Evolutionary conservation across 2,888 invertebrate genomes (phyloP).

Genomic region (Ctena decussata): DNA sequence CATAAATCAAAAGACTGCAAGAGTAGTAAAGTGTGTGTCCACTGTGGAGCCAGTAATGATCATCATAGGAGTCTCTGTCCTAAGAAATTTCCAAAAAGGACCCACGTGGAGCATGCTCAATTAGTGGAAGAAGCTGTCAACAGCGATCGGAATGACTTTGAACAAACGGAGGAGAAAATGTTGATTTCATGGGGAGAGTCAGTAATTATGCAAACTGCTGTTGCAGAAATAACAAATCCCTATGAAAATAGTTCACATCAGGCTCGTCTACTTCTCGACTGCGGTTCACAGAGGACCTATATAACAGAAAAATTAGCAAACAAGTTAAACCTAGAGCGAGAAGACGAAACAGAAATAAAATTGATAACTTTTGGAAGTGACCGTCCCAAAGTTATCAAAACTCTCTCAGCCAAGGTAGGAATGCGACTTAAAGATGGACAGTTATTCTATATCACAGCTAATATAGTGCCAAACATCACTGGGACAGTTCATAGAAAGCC

Average conservation of each 20-base stretch:
- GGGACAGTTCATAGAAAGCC: not conserved
- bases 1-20: conserved; percentile 17
- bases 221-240: conserved; percentile 23
- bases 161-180: conserved; percentile 10
- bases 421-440: not conserved
- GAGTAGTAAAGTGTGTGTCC: conserved; percentile 34
- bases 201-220: conserved; percentile 41
- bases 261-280: not conserved
- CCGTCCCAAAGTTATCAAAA: not conserved
- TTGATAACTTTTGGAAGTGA: not conserved
- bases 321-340: too few relatives aligned
- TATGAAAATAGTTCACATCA: not conserved
- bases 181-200: conserved; percentile 25
- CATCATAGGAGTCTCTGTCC: conserved; percentile 41
- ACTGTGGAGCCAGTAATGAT: conserved; percentile 16
- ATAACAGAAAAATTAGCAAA: not conserved
- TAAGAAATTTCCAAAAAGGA: conserved; percentile 14
- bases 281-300: conserved; percentile 6
- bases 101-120: not conserved
- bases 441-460: not conserved
- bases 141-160: not conserved
- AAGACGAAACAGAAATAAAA: too few relatives aligned
- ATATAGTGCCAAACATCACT: not conserved
- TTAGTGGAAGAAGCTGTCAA: not conserved
- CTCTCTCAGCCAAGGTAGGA: not conserved